Conservation (phyloP, 2,113 vertebrate species). For the Enhydra lutris region DNA sequence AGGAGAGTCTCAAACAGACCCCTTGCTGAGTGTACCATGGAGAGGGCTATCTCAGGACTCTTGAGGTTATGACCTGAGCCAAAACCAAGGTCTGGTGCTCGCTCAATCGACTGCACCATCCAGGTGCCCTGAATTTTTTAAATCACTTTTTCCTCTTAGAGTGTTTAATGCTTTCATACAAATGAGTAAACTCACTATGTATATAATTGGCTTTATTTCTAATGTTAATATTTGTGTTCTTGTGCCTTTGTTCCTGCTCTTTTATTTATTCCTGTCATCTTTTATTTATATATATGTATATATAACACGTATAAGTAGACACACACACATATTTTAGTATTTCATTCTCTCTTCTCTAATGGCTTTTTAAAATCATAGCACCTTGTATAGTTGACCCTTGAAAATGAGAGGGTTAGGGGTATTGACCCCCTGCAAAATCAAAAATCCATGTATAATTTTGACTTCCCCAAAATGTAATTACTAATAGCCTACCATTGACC, state of each 20-base stretch:
- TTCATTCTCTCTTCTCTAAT: neutral
- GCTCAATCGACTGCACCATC: too few relatives aligned
- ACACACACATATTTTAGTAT: neutral
- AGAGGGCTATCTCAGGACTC: too few relatives aligned
- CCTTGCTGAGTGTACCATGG: too few relatives aligned
- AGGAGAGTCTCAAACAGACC: too few relatives aligned
- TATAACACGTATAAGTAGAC: neutral
- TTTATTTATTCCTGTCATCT: neutral
- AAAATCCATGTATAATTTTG: neutral
- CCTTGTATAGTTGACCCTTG: neutral
- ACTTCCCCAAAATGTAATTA: neutral
- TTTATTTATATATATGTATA: neutral
- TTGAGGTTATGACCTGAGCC: too few relatives aligned
- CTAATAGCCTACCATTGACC: neutral
- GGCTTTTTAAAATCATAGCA: neutral
- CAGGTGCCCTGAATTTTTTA: too few relatives aligned
- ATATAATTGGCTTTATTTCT: neutral
- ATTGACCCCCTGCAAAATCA: neutral
- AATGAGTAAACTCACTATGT: neutral
- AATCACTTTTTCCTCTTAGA: neutral
- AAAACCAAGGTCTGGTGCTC: too few relatives aligned
- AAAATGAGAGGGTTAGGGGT: neutral
- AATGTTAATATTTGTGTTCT: neutral
- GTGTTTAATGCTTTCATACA: neutral
- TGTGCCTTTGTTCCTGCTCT: neutral